phyloP scores from a whole-genome alignment of 2,797 vertebrate genomes.

The Gadopsis marmoratus region DNA sequence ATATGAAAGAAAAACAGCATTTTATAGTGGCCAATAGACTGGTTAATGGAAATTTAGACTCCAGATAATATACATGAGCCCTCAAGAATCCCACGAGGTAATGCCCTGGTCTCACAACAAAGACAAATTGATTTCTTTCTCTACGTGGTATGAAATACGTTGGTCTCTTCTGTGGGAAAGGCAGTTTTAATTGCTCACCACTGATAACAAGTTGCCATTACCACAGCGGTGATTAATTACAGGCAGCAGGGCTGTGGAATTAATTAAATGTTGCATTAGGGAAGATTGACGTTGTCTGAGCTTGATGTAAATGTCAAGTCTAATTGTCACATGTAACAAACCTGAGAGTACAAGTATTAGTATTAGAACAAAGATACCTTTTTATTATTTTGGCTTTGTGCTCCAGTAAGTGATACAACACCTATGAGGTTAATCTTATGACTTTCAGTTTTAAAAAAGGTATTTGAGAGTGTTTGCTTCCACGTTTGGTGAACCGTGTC shows the following conservation, averaged over 20 bases:
- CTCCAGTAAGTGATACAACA: neutral
- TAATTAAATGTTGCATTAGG: constrained; percentile 63
- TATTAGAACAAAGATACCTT: neutral
- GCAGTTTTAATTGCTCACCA: constrained; percentile 56
- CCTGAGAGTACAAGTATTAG: neutral
- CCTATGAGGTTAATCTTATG: neutral
- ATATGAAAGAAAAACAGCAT: neutral
- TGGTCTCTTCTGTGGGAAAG: constrained; percentile 51
- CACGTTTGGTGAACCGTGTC: neutral
- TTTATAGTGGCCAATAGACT: neutral
- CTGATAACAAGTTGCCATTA: constrained; percentile 64
- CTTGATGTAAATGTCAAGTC: constrained; percentile 8
- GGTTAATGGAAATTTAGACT: constrained; percentile 14
- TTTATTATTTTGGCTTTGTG: neutral
- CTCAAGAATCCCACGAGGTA: constrained; percentile 23
- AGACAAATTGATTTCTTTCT: constrained; percentile 60
- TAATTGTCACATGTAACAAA: constrained; percentile 12
- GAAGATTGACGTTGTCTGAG: constrained; percentile 28
- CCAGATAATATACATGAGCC: constrained; percentile 4
- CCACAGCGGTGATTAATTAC: constrained; percentile 71
- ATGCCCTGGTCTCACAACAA: constrained; percentile 25
- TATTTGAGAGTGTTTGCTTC: neutral
- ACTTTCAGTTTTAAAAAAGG: neutral
- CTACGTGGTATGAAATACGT: constrained; percentile 34
- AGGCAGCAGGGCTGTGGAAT: constrained; percentile 41